A percentile compares a stretch with the other conserved stretches of the same genome.
Conservation (phyloP, 2,888 invertebrate genomes). For the Philhelius pedissequus region DNA sequence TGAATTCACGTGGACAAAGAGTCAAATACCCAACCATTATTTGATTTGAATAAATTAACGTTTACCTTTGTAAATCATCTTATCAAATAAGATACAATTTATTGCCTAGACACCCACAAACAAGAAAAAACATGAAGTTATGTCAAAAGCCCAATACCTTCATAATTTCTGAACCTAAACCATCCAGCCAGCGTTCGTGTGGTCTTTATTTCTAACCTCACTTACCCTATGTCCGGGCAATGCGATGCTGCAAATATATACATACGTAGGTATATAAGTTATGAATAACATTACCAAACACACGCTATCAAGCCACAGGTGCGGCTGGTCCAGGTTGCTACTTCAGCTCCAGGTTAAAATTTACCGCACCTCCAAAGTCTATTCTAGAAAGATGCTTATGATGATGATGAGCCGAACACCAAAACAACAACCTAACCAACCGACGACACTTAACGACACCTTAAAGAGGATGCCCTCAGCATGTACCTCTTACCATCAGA, state of each 20-base stretch:
- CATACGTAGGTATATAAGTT: too few species aligned
- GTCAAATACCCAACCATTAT: not conserved
- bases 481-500: slow-evolving; percentile 24
- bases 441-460: slow-evolving; percentile 59
- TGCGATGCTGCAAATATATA: not conserved
- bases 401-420: slow-evolving; percentile 54
- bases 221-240: not conserved
- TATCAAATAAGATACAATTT: not conserved
- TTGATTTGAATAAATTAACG: not conserved
- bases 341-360: slow-evolving; percentile 9
- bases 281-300: slow-evolving; percentile 22
- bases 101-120: not conserved
- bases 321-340: not conserved
- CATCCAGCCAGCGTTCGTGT: slow-evolving; percentile 44
- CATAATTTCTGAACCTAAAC: slow-evolving; percentile 25
- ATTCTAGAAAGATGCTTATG: slow-evolving; percentile 47
- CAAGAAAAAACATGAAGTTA: not conserved
- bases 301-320: slow-evolving; percentile 21
- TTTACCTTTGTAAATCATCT: not conserved
- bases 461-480: slow-evolving; percentile 42
- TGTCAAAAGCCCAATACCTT: slow-evolving; percentile 6
- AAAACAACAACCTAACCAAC: slow-evolving; percentile 45
- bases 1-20: not conserved
- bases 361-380: slow-evolving; percentile 15
- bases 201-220: slow-evolving; percentile 46